Percentiles rank a stretch among this genome's conserved stretches.
phyloP scores from a whole-genome alignment of 64 coral and sea anemone species.

The Acropora yongei region DNA sequence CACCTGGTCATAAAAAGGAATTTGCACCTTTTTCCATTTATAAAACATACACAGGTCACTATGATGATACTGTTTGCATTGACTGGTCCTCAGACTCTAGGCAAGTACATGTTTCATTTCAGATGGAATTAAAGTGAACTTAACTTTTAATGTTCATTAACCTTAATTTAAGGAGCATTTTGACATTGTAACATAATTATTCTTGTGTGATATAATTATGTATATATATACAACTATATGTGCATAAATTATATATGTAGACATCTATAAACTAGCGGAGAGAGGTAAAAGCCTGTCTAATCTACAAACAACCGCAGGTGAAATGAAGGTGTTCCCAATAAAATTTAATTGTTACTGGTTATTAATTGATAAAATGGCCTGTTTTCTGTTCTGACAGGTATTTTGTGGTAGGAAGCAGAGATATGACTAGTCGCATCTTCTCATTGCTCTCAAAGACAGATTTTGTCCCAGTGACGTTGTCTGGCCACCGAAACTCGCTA shows the following conservation, averaged over 20 bases:
- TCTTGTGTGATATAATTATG: too few relatives aligned
- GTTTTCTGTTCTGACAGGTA: constrained; percentile 62
- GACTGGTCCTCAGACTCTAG: constrained; percentile 98
- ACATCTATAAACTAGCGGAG: too few relatives aligned
- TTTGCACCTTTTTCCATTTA: constrained; percentile 95
- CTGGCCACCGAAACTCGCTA: constrained; percentile 86
- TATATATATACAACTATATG: too few relatives aligned
- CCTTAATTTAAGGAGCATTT: too few relatives aligned
- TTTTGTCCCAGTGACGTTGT: constrained; percentile 84
- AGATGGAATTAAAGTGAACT: background rate
- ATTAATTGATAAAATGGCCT: background rate
- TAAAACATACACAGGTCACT: constrained; percentile 91
- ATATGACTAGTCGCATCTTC: constrained; percentile 91
- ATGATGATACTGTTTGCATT: constrained; percentile 89
- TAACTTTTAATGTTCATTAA: too few relatives aligned
- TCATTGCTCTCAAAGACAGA: constrained; percentile 73
- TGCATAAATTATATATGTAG: too few relatives aligned
- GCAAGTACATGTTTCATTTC: background rate
- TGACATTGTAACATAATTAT: too few relatives aligned
- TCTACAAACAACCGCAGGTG: too few relatives aligned
- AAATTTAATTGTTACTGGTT: too few relatives aligned
- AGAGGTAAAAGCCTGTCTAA: too few relatives aligned
- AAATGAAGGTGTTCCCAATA: too few relatives aligned
- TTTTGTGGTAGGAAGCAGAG: constrained; percentile 91
- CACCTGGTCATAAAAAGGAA: constrained; percentile 91